Percentiles rank a stretch among this genome's conserved stretches.
Evolutionary conservation across 2,113 vertebrate species (phyloP).

Genomic region (Galeopterus variegatus): DNA sequence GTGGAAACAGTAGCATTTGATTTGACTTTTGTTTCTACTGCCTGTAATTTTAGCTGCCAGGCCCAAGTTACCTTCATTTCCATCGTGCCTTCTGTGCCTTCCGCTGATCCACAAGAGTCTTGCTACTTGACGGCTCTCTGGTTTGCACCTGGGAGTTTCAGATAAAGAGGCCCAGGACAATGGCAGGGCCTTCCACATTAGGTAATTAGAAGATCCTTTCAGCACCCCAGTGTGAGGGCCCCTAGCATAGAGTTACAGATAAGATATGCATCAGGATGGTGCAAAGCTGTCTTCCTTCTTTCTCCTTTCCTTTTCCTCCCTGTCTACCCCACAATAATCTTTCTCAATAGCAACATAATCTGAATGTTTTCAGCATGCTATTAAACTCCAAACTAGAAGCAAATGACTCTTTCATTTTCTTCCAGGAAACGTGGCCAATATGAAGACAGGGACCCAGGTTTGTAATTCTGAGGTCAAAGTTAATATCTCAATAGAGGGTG

Average conservation of each 20-base stretch:
- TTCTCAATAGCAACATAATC: neutral
- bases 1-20: conserved; percentile 40
- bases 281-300: neutral
- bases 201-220: conserved; percentile 74
- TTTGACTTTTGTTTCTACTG: conserved; percentile 61
- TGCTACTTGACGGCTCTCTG: conserved; percentile 29
- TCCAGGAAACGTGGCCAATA: neutral
- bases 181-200: neutral
- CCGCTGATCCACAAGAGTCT: neutral
- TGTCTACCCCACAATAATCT: neutral
- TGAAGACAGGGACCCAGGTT: neutral
- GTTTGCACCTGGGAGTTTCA: conserved; percentile 65
- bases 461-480: neutral
- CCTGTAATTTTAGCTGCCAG: conserved; percentile 70
- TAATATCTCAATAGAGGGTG: conserved; percentile 53
- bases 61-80: conserved; percentile 62
- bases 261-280: neutral
- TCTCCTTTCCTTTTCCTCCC: neutral
- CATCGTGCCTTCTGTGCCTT: conserved; percentile 64
- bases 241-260: conserved; percentile 73
- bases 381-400: conserved; percentile 34
- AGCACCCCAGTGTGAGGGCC: conserved; percentile 13
- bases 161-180: conserved; percentile 48
- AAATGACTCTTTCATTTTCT: conserved; percentile 58
- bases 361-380: conserved; percentile 46